Percentiles rank a stretch among this genome's conserved stretches.
phyloP scores from a whole-genome alignment of 2,888 invertebrate genomes.

The Patella depressa region DNA sequence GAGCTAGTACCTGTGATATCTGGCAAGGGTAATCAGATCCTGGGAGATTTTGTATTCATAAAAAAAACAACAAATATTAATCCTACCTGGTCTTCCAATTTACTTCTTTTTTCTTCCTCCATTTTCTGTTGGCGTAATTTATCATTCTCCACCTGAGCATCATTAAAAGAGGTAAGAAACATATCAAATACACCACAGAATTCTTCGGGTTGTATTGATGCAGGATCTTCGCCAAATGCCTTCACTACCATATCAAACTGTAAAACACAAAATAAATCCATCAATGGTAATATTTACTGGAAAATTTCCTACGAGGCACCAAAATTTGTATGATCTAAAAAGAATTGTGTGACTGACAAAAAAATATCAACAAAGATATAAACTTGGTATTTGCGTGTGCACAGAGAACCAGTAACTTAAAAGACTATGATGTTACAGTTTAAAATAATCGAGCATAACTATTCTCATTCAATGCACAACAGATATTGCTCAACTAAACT shows the following conservation, averaged over 20 bases:
- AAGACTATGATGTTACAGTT: no score
- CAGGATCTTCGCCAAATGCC: conserved; percentile 88
- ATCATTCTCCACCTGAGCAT: conserved; percentile 90
- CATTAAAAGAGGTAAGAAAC: conserved; percentile 85
- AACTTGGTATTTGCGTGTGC: no score
- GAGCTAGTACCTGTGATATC: background rate
- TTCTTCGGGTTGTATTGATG: conserved; percentile 87
- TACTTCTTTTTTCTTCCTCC: conserved; percentile 89
- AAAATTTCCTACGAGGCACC: no score
- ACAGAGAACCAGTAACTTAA: no score
- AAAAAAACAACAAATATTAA: background rate
- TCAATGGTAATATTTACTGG: no score
- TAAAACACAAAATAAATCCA: no score
- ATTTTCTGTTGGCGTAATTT: conserved; percentile 85
- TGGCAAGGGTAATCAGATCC: background rate
- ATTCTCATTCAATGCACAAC: no score
- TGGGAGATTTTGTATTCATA: background rate
- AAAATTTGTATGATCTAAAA: no score
- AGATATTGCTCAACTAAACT: background rate
- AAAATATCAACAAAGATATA: no score
- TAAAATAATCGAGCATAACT: background rate
- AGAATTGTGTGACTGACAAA: no score
- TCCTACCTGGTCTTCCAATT: conserved; percentile 87
- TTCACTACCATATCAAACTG: conserved; percentile 89
- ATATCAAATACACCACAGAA: conserved; percentile 93